Evolutionary conservation across 2,797 vertebrate species (phyloP).

Genomic region (Rhinoraja longicauda): DNA sequence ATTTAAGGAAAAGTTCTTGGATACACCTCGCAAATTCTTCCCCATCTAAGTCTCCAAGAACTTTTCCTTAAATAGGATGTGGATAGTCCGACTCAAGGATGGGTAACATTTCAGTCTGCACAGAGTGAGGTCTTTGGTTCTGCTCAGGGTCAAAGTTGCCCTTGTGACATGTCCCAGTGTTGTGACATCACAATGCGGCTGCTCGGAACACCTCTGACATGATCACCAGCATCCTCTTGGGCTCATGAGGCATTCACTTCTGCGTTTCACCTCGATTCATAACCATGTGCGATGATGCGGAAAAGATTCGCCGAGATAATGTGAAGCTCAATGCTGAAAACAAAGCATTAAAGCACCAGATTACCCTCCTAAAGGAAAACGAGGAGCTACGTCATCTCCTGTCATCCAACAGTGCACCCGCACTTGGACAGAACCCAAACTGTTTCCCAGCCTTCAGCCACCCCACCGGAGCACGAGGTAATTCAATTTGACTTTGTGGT

Average conservation of each 20-base stretch:
- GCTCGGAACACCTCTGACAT: not conserved
- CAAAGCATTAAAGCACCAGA: constrained; percentile 50
- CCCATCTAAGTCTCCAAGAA: too few relatives aligned
- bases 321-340: constrained; percentile 51
- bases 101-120: too few relatives aligned
- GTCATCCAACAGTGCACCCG: constrained; percentile 41
- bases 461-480: constrained; percentile 10
- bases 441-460: not conserved
- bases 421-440: not conserved
- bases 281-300: constrained; percentile 4
- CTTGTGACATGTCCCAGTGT: not conserved
- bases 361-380: constrained; percentile 51
- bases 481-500: not conserved
- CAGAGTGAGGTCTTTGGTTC: not conserved
- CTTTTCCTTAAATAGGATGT: too few relatives aligned
- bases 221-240: not conserved
- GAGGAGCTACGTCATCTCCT: constrained; percentile 49
- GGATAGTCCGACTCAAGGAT: too few relatives aligned
- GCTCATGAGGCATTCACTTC: constrained; percentile 3
- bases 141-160: not conserved
- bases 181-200: not conserved
- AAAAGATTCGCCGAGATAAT: constrained; percentile 46
- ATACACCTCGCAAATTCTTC: too few relatives aligned
- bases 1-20: too few relatives aligned
- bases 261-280: constrained; percentile 44